These are phyloP conservation scores for Numenius phaeopus DNA, from an alignment of 2,797 vertebrate species.

Conservation along the genomic window DNA sequence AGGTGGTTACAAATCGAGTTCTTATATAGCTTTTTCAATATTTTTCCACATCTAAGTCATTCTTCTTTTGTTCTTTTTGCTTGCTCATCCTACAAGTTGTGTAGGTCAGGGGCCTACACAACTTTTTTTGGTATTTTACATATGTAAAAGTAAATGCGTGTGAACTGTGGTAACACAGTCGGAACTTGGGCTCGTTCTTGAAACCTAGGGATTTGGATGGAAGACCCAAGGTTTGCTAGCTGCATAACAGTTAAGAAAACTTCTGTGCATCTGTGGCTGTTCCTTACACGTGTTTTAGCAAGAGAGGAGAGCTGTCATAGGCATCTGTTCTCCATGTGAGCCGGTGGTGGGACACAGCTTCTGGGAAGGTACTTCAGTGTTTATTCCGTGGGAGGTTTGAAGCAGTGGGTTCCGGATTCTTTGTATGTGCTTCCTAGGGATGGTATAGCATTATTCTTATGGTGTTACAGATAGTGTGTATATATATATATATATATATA, in stretches of 20 bases:
- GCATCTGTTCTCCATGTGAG: fast-evolving
- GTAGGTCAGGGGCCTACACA: background rate
- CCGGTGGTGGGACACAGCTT: background rate
- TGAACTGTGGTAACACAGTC: background rate
- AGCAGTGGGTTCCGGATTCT: background rate
- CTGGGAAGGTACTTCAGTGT: background rate
- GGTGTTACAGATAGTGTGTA: background rate
- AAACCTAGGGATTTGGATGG: background rate
- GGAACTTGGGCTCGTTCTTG: background rate
- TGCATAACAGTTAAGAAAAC: background rate
- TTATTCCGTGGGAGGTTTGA: background rate
- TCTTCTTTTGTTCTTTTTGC: background rate
- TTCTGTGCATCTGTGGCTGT: background rate
- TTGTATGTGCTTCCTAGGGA: background rate
- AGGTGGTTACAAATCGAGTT: background rate
- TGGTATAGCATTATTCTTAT: background rate
- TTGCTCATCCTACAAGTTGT: background rate
- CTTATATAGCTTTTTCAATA: background rate
- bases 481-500: too few relatives aligned
- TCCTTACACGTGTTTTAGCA: background rate
- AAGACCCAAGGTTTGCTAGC: background rate
- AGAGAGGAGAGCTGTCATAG: background rate
- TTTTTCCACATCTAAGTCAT: background rate
- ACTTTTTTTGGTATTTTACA: background rate
- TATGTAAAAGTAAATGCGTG: background rate